These are phyloP conservation scores for Miltochrista miniata DNA, from an alignment of 2,888 invertebrate genomes.

Conservation along the genomic window DNA sequence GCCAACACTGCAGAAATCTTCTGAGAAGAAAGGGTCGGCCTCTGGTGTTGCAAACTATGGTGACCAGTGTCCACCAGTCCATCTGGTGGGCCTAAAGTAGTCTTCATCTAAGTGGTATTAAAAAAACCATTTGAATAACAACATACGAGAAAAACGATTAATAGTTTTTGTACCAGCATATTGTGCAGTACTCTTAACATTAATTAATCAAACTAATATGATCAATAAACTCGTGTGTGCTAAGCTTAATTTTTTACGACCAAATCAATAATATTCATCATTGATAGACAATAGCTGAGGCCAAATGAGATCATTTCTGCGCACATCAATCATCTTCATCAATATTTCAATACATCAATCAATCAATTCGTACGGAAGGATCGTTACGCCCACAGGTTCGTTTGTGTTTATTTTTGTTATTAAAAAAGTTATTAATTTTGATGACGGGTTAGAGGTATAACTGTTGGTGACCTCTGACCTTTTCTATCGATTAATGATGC, in stretches of 20 bases:
- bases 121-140: too few relatives aligned
- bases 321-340: slow-evolving; percentile 63
- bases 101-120: too few relatives aligned
- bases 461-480: background rate
- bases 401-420: slow-evolving; percentile 31
- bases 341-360: slow-evolving; percentile 73
- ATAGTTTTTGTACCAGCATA: too few relatives aligned
- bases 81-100: too few relatives aligned
- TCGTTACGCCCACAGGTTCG: slow-evolving; percentile 28
- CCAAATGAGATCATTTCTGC: slow-evolving; percentile 72
- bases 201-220: slow-evolving; percentile 1
- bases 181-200: too few relatives aligned
- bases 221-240: slow-evolving; percentile 1
- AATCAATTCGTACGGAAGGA: slow-evolving; percentile 29
- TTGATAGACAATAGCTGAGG: slow-evolving; percentile 51
- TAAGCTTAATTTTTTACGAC: slow-evolving; percentile 24
- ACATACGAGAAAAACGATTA: too few relatives aligned
- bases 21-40: too few relatives aligned
- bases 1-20: too few relatives aligned
- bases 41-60: too few relatives aligned
- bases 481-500: background rate
- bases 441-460: background rate
- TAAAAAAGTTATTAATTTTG: slow-evolving; percentile 16
- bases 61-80: too few relatives aligned
- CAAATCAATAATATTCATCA: slow-evolving; percentile 42